phyloP scores from a whole-genome alignment of 1,140 invertebrate species.

The Copidosoma floridanum region DNA sequence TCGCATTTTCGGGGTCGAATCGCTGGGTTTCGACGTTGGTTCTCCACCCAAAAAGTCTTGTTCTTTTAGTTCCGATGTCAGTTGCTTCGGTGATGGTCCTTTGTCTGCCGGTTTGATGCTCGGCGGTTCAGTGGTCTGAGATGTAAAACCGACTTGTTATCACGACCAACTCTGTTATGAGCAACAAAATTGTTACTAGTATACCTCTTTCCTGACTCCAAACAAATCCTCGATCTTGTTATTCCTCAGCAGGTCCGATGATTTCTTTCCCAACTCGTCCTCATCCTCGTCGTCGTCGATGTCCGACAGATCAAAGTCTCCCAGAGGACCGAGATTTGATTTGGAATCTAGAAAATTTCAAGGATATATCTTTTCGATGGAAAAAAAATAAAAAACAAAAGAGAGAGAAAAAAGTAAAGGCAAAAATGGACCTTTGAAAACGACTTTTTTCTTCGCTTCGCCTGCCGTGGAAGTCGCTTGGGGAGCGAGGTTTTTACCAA shows the following conservation, averaged over 20 bases:
- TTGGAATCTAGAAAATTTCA: slow-evolving; percentile 32
- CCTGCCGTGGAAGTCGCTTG: neutral
- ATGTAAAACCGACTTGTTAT: too few relatives aligned
- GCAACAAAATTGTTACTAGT: too few relatives aligned
- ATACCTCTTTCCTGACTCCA: too few relatives aligned
- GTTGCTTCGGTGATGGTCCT: neutral
- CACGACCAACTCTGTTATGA: too few relatives aligned
- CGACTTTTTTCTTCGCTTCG: slow-evolving; percentile 37
- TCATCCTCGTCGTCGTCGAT: slow-evolving; percentile 30
- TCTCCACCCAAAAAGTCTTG: too few relatives aligned
- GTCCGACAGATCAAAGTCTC: slow-evolving; percentile 34
- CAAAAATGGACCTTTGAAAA: slow-evolving; percentile 35
- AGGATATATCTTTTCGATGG: neutral
- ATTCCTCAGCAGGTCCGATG: slow-evolving; percentile 22
- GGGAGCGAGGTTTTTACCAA: slow-evolving; percentile 17
- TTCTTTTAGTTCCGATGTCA: too few relatives aligned
- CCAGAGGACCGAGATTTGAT: slow-evolving; percentile 36
- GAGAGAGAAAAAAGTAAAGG: neutral
- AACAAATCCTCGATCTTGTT: slow-evolving; percentile 37
- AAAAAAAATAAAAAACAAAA: neutral
- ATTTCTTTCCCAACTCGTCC: slow-evolving; percentile 17
- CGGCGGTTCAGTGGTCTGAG: too few relatives aligned
- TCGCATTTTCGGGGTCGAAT: slow-evolving; percentile 26
- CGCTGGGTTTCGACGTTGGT: too few relatives aligned
- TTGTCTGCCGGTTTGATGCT: too few relatives aligned